Conservation (phyloP, 2,113 vertebrate genomes). For the Nannobrachium achirus region DNA sequence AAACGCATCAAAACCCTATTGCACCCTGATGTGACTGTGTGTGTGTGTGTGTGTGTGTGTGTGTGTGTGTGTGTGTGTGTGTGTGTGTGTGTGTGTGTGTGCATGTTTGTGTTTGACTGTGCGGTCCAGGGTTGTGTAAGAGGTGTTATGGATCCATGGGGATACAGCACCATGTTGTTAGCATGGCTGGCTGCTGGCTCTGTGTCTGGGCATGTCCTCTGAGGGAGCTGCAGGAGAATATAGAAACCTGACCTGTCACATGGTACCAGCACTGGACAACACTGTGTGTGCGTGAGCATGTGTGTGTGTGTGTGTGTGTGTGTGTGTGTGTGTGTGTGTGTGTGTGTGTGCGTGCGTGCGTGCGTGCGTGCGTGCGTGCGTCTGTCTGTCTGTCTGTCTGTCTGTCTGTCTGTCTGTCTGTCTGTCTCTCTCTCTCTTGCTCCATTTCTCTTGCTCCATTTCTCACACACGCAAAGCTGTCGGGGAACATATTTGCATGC, state of each 20-base stretch:
- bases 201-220: slow-evolving; percentile 26
- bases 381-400: too few species aligned
- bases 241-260: slow-evolving; percentile 58
- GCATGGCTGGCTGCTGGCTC: slow-evolving; percentile 30
- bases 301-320: too few species aligned
- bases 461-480: background rate
- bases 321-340: too few species aligned
- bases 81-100: background rate
- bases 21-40: background rate
- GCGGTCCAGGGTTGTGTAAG: slow-evolving; percentile 60
- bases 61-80: background rate
- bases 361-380: too few species aligned
- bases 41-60: slow-evolving; percentile 15
- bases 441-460: background rate
- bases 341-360: too few species aligned
- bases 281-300: slow-evolving; percentile 42
- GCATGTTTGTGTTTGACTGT: slow-evolving; percentile 42
- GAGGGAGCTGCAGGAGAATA: slow-evolving; percentile 20
- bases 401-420: too few species aligned
- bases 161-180: slow-evolving; percentile 46
- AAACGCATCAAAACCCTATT: background rate
- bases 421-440: too few species aligned
- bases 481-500: background rate
- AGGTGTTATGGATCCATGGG: slow-evolving; percentile 41
- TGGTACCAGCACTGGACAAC: slow-evolving; percentile 45